phyloP scores from a whole-genome alignment of 2,797 vertebrate species.

The Sphenodon punctatus region DNA sequence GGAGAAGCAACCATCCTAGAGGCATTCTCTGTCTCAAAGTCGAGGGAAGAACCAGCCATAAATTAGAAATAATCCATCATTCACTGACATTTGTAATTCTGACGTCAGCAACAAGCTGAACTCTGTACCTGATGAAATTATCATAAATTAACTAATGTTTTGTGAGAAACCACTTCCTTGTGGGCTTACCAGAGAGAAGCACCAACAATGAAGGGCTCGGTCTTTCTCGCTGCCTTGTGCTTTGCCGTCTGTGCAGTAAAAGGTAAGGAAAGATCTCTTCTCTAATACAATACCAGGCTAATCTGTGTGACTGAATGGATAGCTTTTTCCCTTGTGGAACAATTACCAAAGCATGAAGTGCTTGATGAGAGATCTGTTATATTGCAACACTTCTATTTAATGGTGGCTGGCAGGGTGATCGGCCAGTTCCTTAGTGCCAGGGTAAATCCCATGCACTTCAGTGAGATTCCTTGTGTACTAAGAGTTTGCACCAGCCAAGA shows the following conservation, averaged over 20 bases:
- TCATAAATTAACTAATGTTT: constrained; percentile 48
- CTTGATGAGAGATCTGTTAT: not conserved
- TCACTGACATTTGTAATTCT: constrained; percentile 45
- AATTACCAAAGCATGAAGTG: not conserved
- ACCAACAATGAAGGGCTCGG: constrained; percentile 47
- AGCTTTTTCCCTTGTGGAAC: not conserved
- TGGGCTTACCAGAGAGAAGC: constrained; percentile 15
- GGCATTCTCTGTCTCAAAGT: constrained; percentile 16
- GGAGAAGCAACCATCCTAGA: not conserved
- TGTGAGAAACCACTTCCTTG: constrained; percentile 52
- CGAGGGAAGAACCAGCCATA: not conserved
- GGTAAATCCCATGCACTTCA: too few species aligned
- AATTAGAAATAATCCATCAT: not conserved
- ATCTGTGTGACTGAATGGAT: constrained; percentile 30
- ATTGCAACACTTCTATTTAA: constrained; percentile 7
- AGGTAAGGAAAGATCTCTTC: constrained; percentile 71
- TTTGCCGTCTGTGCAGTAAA: not conserved
- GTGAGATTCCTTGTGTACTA: too few species aligned
- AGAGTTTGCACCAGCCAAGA: too few species aligned
- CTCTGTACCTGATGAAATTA: constrained; percentile 56
- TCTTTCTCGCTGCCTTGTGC: not conserved
- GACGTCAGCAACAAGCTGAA: constrained; percentile 70
- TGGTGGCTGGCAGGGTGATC: constrained; percentile 42
- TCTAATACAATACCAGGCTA: constrained; percentile 14
- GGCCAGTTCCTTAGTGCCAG: too few species aligned